These are phyloP conservation scores for Polyommatus icarus DNA, from an alignment of 2,888 invertebrate species.

Conservation along the genomic window DNA sequence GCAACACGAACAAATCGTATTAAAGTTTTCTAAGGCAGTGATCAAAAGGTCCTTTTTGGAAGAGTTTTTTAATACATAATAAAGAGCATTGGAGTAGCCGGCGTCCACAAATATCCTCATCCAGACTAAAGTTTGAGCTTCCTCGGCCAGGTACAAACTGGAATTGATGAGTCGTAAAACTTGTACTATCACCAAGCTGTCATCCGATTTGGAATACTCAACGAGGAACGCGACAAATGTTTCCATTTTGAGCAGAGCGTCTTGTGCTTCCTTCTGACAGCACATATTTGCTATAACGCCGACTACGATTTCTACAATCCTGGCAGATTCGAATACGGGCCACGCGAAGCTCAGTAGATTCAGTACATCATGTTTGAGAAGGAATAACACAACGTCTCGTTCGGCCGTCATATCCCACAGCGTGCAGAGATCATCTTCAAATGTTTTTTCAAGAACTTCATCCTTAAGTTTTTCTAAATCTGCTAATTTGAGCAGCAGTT, in stretches of 20 bases:
- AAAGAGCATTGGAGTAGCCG: slow-evolving; percentile 80
- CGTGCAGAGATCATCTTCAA: slow-evolving; percentile 87
- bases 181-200: slow-evolving; percentile 87
- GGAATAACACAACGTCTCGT: slow-evolving; percentile 85
- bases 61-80: slow-evolving; percentile 88
- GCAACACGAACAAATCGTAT: slow-evolving; percentile 75
- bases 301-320: slow-evolving; percentile 89
- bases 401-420: slow-evolving; percentile 94
- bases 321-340: slow-evolving; percentile 78
- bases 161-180: slow-evolving; percentile 84
- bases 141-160: slow-evolving; percentile 68
- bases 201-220: slow-evolving; percentile 81
- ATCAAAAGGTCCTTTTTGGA: slow-evolving; percentile 82
- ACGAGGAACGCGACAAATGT: slow-evolving; percentile 80
- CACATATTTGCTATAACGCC: slow-evolving; percentile 93
- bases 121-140: slow-evolving; percentile 68
- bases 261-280: slow-evolving; percentile 82
- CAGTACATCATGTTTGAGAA: slow-evolving; percentile 84
- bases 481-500: slow-evolving; percentile 83
- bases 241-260: slow-evolving; percentile 77
- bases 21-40: slow-evolving; percentile 81
- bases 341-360: slow-evolving; percentile 82
- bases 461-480: slow-evolving; percentile 73
- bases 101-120: slow-evolving; percentile 70
- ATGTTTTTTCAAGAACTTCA: slow-evolving; percentile 78